These are phyloP conservation scores for Abscondita cerata DNA, from an alignment of 2,888 invertebrate genomes.

Conservation along the genomic window DNA sequence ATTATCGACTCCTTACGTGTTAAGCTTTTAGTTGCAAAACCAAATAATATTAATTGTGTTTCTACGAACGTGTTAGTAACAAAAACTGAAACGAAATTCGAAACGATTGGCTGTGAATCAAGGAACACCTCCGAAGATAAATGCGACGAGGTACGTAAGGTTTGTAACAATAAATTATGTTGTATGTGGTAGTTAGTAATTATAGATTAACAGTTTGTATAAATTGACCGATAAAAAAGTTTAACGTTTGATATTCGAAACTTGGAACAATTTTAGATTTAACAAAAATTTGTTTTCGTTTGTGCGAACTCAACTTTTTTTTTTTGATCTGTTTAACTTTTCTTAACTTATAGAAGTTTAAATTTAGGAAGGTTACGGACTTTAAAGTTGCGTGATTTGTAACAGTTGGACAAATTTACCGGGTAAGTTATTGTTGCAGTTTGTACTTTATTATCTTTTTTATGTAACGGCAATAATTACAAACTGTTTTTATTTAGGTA, in stretches of 20 bases:
- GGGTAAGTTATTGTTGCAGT: neutral
- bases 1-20: constrained; percentile 9
- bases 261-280: neutral
- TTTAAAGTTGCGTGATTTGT: constrained; percentile 21
- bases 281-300: neutral
- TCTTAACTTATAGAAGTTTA: constrained; percentile 14
- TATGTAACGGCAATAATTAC: too few species aligned
- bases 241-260: neutral
- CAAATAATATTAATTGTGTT: constrained; percentile 17
- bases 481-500: too few species aligned
- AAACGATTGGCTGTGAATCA: constrained; percentile 15
- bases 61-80: constrained; percentile 8
- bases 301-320: neutral
- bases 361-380: constrained; percentile 20
- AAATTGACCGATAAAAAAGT: too few species aligned
- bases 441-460: neutral
- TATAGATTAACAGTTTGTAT: too few species aligned
- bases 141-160: constrained; percentile 36
- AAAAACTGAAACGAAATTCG: constrained; percentile 3
- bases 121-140: constrained; percentile 17
- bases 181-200: neutral
- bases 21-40: constrained; percentile 19
- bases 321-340: constrained; percentile 16
- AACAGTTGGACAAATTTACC: constrained; percentile 16
- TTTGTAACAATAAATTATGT: constrained; percentile 23